phyloP scores from a whole-genome alignment of 2,888 invertebrate species.

The Drosophila austrosaltans region DNA sequence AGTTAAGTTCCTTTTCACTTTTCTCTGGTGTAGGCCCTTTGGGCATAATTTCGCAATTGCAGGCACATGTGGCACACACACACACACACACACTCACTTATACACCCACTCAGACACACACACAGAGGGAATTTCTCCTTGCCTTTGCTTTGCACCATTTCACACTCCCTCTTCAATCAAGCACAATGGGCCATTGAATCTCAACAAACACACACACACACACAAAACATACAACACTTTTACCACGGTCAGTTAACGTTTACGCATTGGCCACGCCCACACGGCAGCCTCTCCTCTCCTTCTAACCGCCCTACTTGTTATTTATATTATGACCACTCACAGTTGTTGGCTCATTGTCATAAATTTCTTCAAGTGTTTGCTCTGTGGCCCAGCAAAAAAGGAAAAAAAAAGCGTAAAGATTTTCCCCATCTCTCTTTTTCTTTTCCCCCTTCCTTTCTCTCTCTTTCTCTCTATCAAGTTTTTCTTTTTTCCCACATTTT shows the following conservation, averaged over 20 bases:
- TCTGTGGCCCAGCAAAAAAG: conserved; percentile 40
- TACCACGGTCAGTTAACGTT: conserved; percentile 67
- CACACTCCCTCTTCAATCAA: conserved; percentile 61
- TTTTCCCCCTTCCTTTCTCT: conserved; percentile 31
- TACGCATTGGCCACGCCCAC: conserved; percentile 58
- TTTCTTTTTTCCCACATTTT: conserved; percentile 14
- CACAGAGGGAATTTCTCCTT: conserved; percentile 13
- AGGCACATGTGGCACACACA: conserved; percentile 65
- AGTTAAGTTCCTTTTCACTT: conserved; percentile 47
- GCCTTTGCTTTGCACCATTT: conserved; percentile 34
- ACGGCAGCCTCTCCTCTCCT: conserved; percentile 36
- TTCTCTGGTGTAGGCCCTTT: conserved; percentile 57
- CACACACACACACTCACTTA: conserved; percentile 29
- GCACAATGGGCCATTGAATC: conserved; percentile 53
- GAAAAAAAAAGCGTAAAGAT: conserved; percentile 44
- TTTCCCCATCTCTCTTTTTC: conserved; percentile 33
- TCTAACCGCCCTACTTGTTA: conserved; percentile 67
- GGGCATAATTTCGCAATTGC: conserved; percentile 81
- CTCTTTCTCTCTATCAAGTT: conserved; percentile 8
- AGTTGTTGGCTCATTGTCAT: conserved; percentile 77
- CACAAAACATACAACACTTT: conserved; percentile 62
- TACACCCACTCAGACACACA: conserved; percentile 13
- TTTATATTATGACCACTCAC: conserved; percentile 77
- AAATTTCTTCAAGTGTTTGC: conserved; percentile 75
- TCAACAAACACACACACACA: conserved; percentile 31